Evolutionary conservation across 2,113 vertebrate genomes (phyloP).

Genomic region (Rhea pennata): DNA sequence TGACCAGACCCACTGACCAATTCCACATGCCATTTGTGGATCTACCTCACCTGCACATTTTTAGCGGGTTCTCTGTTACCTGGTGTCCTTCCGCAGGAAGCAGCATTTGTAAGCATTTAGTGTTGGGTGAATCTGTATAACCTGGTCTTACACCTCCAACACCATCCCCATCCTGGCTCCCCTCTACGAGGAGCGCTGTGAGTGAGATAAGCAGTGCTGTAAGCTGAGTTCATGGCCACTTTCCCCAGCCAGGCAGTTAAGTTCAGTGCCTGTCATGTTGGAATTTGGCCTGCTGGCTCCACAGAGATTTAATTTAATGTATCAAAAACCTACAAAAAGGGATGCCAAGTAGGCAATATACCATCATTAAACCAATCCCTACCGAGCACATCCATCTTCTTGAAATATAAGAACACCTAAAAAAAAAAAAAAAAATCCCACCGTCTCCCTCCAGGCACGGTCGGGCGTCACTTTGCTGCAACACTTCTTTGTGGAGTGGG

Average conservation of each 20-base stretch:
- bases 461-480: background rate
- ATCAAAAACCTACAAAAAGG: background rate
- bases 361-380: background rate
- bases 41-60: slow-evolving; percentile 38
- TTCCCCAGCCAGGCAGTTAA: background rate
- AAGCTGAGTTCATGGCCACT: background rate
- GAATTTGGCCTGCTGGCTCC: background rate
- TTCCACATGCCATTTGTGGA: background rate
- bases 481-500: fast-evolving
- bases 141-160: background rate
- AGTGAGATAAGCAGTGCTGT: background rate
- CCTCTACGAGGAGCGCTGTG: background rate
- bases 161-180: background rate
- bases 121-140: background rate
- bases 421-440: no score
- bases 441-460: fast-evolving
- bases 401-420: background rate
- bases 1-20: background rate
- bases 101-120: no score
- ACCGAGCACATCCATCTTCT: background rate
- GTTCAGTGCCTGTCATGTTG: background rate
- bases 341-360: background rate
- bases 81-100: background rate
- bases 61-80: background rate
- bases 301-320: background rate